Conservation (phyloP, 2,797 vertebrate species). For the Anniella stebbinsi region DNA sequence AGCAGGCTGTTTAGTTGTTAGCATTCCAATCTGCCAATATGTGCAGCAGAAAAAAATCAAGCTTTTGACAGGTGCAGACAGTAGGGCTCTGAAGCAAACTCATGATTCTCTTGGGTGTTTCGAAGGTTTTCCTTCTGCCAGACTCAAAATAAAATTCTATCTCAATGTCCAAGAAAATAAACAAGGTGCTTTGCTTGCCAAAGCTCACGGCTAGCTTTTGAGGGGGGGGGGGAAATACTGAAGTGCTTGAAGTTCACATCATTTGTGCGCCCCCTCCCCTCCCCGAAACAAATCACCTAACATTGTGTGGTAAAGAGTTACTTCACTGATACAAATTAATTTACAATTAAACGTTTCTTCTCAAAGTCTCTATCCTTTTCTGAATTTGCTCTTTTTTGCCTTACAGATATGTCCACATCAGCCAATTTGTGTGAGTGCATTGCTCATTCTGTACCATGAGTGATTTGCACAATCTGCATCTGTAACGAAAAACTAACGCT, state of each 20-base stretch:
- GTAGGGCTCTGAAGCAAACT: conserved; percentile 62
- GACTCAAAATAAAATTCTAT: conserved; percentile 64
- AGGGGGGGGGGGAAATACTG: neutral
- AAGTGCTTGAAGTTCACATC: conserved; percentile 33
- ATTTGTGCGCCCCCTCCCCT: neutral
- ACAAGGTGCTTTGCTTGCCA: conserved; percentile 55
- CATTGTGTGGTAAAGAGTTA: neutral
- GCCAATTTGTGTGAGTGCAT: neutral
- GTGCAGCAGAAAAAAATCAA: conserved; percentile 47
- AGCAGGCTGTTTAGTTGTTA: conserved; percentile 68
- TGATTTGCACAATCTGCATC: neutral
- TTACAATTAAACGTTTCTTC: neutral
- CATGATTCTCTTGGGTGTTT: conserved; percentile 50
- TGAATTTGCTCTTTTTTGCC: neutral
- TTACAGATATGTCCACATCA: neutral
- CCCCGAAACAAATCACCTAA: neutral
- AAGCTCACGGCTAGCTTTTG: conserved; percentile 40
- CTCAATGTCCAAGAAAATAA: conserved; percentile 66
- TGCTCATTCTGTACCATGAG: neutral
- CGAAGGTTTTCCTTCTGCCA: conserved; percentile 58
- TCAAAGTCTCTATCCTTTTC: neutral
- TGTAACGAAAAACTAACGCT: neutral
- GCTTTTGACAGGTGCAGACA: conserved; percentile 69
- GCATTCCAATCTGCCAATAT: conserved; percentile 67
- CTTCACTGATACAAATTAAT: neutral